Conservation (phyloP, 2,113 vertebrate species). For the Etheostoma cragini region DNA sequence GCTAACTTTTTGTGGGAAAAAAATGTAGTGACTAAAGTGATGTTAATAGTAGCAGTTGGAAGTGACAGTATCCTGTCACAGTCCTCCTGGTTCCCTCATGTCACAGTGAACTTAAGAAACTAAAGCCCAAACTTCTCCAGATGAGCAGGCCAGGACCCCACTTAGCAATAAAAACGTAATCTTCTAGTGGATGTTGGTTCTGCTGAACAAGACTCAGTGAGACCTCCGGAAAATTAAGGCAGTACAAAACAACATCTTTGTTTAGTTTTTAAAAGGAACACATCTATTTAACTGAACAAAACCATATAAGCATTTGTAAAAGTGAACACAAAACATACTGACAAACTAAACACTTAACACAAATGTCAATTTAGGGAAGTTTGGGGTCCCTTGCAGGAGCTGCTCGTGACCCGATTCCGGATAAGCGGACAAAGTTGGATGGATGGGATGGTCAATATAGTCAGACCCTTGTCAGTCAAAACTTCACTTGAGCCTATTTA, state of each 20-base stretch:
- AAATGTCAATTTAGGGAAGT: neutral
- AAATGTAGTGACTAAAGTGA: neutral
- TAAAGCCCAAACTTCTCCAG: neutral
- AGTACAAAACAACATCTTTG: neutral
- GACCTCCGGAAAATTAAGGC: neutral
- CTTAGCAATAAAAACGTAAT: neutral
- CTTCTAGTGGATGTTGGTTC: neutral
- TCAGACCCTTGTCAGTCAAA: neutral
- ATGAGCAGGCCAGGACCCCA: neutral
- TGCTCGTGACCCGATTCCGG: no score
- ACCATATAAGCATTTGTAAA: neutral
- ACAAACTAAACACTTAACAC: neutral
- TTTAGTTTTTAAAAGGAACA: neutral
- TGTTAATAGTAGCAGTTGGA: neutral
- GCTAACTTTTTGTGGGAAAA: neutral
- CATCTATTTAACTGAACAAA: neutral
- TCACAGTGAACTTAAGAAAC: no score
- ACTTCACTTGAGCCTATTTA: neutral
- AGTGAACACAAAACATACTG: neutral
- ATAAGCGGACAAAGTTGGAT: no score
- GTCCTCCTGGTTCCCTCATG: neutral
- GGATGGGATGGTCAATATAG: neutral
- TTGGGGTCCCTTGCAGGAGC: no score
- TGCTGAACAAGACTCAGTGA: neutral
- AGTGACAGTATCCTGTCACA: neutral